Percentiles rank a stretch among this genome's conserved stretches.
Evolutionary conservation across 2,113 vertebrate species (phyloP).

Genomic region (Scolopax mira): DNA sequence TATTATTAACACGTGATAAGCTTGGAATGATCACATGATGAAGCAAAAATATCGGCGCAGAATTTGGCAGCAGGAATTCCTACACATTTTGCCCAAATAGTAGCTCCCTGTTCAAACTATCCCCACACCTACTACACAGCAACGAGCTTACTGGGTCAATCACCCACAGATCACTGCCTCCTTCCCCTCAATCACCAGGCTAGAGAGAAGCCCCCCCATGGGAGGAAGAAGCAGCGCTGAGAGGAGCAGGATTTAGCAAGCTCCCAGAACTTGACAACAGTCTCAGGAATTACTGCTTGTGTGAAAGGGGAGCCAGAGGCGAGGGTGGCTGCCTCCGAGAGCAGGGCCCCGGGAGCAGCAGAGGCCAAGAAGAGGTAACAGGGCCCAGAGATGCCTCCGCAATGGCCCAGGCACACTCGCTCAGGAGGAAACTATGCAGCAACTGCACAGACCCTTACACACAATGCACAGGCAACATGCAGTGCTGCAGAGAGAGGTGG

Average conservation of each 20-base stretch:
- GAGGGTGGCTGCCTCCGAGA: background rate
- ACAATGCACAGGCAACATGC: background rate
- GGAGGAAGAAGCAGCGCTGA: background rate
- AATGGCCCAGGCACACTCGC: background rate
- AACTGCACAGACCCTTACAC: background rate
- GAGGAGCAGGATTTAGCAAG: background rate
- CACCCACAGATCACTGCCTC: background rate
- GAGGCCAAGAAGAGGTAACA: background rate
- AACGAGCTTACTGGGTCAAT: background rate
- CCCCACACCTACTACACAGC: background rate
- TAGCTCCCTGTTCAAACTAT: background rate
- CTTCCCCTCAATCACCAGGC: rapidly evolving
- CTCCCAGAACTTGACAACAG: too few relatives aligned
- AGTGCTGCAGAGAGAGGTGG: background rate
- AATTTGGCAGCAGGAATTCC: background rate
- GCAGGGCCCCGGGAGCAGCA: background rate
- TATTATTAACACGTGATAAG: constrained; percentile 20
- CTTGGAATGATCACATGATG: background rate
- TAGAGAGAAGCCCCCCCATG: background rate
- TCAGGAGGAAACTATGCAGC: background rate
- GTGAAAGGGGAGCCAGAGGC: background rate
- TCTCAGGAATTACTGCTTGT: background rate
- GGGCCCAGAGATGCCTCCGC: background rate
- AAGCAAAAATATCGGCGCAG: background rate
- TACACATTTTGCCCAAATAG: background rate